A percentile compares a stretch with the other conserved stretches of the same genome.
Conservation (phyloP, 2,888 invertebrate genomes). For the Epinotia demarniana region DNA sequence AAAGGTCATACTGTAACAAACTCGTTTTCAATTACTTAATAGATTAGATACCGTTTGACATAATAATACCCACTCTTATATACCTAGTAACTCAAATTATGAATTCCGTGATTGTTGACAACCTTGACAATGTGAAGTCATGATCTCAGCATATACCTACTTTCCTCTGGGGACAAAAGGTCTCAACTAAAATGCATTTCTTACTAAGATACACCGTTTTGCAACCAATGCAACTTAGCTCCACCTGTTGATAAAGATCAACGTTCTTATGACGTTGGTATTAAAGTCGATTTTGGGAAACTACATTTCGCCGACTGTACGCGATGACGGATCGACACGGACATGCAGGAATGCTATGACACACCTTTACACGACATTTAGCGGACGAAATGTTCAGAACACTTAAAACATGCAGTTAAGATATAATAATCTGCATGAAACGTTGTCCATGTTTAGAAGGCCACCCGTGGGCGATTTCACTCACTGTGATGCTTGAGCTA, state of each 20-base stretch:
- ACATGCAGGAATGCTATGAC: conserved; percentile 30
- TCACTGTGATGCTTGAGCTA: neutral
- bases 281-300: conserved; percentile 16
- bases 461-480: conserved; percentile 6
- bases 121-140: conserved; percentile 38
- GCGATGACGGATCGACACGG: conserved; percentile 34
- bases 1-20: conserved; percentile 10
- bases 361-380: conserved; percentile 33
- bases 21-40: conserved; percentile 17
- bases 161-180: conserved; percentile 6
- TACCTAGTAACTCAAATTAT: conserved; percentile 17
- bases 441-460: conserved; percentile 8
- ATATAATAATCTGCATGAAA: conserved; percentile 20
- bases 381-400: conserved; percentile 12
- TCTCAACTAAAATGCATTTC: neutral
- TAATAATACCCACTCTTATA: conserved; percentile 11
- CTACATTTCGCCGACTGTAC: conserved; percentile 1
- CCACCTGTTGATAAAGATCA: conserved; percentile 8
- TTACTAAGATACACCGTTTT: neutral
- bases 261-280: neutral
- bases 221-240: neutral
- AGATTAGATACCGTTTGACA: conserved; percentile 4
- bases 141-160: conserved; percentile 26
- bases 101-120: conserved; percentile 42
- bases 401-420: conserved; percentile 10